Evolutionary conservation across 1,140 invertebrate genomes (phyloP), one percentile per base, ranked within the genome.

Genomic region (Drosophila santomea): DNA sequence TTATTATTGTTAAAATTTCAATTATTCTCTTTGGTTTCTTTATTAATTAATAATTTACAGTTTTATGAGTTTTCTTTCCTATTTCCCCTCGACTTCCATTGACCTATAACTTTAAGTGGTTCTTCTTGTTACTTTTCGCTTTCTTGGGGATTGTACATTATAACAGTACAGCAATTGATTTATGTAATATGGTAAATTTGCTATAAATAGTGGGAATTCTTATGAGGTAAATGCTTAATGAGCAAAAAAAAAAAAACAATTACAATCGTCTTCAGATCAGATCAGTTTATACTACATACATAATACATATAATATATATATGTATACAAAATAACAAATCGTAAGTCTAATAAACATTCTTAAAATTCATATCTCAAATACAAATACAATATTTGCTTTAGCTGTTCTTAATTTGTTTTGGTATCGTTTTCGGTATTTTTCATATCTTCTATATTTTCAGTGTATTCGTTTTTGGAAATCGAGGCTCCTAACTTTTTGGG

Each of bases 291-390:
- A 55, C 80, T 84, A 85, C 79, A 78, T 62, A 86, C 78, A 80
- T 69, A 69, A 71, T 71, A 69, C 67, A 71, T 71, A 71, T 71
- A 47, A 71, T 72, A 74, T 74, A 73, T 68, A 80, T 85, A 86
- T 86, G 83, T 88, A 86, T 86, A 88, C 62, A 88, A 86, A 88
- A 86, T 86, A 86, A 86, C 83, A 88, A 86, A 83, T 80, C 72
- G 83, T 86, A 88, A 86, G 57, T 83, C 83, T 88, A 86, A 66
- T 82, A 86, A 86, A 86, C 83, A 83, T 86, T 88, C 80, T 86
- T 86, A 83, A 88, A 86, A 88, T 88, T 86, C 83, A 88, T 86
- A 83, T 82, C 79, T 74, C 71, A 86, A 86, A 82, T 86, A 82
- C 78, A 81, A 78, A 66, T 68, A 67, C 69, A 74, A 74, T 75